These are phyloP conservation scores for Branchellion lobata DNA, from an alignment of 2,888 invertebrate genomes.

Conservation along the genomic window DNA sequence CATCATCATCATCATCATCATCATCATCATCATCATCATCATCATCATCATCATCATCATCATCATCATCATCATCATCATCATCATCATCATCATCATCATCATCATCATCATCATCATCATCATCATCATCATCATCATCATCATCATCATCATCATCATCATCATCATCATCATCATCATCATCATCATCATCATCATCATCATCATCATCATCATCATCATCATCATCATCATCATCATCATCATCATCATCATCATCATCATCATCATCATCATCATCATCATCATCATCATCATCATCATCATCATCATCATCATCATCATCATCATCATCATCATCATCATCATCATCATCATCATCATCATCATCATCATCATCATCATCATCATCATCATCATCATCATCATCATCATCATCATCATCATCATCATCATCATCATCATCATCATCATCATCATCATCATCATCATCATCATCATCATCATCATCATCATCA, in stretches of 20 bases:
- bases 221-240: background rate
- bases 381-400: background rate
- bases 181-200: conserved; percentile 9
- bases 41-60: conserved; percentile 6
- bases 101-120: conserved; percentile 2
- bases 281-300: background rate
- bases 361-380: background rate
- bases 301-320: conserved; percentile 4
- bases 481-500: conserved; percentile 7
- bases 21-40: background rate
- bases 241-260: conserved; percentile 1
- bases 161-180: background rate
- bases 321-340: conserved; percentile 20
- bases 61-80: background rate
- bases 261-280: background rate
- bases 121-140: background rate
- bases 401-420: background rate
- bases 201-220: background rate
- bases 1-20: background rate
- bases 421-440: conserved; percentile 20
- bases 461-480: conserved; percentile 24
- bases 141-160: too few species aligned
- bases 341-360: conserved; percentile 1
- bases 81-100: background rate
- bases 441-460: conserved; percentile 38